Base-by-base conservation (phyloP, 1,140 invertebrate genomes). In the Tribolium castaneum region DNA sequence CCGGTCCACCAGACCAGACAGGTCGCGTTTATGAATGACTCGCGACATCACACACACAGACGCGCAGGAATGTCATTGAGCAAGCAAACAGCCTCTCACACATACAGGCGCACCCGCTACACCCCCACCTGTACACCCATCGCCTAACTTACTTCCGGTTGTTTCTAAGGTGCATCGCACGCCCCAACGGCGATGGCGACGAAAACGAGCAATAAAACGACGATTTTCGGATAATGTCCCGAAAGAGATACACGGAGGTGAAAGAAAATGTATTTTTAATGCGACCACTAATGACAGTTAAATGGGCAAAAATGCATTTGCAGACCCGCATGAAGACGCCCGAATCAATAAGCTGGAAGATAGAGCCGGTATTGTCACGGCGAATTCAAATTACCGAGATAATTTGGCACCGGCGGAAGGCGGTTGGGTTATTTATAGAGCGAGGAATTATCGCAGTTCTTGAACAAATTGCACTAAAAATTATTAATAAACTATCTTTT, bases 11-110 rank as follows among this genome's bases (percentile, higher is more conserved):
- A 72, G 70, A 25, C 50, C 70, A 75, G 73, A 75, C 73, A 56
- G 73, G 52, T 75, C 50, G 49, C 56, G 39, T 76, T 70, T 70
- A 77, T 77, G 75, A 77, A 77, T 77, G 75, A 77, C 75, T 77
- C 66, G 75, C 75, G 75, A 77, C 75, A 77, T 77, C 50, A 59
- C 75, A 76, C 75, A 76, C 62, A 76, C 75, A 77, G 75, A 77
- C 62, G 75, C 75, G 62, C 62, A 45, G 66, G 75, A 77, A 77
- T 77, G 75, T 77, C 75, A 77, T 77, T 77, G 75, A 70, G 75
- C 73, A 52, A 72, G 70, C 70, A 72, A 51, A 45, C 52, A 39
- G 50, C 52, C 50, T 34, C 74, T 30, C 25, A 30, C 25, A 30
- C 25, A 30, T 54, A 62, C 30, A 49, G 74, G 25, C 74, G 74